A percentile compares a stretch with the other conserved stretches of the same genome.
Evolutionary conservation across 2,888 invertebrate genomes (phyloP).

Genomic region (Folsomia manolachei): DNA sequence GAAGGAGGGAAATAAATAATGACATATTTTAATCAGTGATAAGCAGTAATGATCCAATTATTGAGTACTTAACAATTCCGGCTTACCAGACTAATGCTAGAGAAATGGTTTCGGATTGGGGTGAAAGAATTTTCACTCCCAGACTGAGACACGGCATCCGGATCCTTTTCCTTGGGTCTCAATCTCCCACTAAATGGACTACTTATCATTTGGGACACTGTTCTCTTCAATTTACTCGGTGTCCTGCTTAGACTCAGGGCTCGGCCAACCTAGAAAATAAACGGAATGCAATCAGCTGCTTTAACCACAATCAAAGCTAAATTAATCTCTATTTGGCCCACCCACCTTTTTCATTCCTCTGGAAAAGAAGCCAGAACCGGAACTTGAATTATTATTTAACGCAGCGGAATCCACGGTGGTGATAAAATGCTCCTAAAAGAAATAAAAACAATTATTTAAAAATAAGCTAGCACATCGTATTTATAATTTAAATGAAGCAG

Average conservation of each 20-base stretch:
- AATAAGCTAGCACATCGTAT: background rate
- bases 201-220: constrained; percentile 93
- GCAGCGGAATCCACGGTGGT: constrained; percentile 43
- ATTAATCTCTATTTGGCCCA: no score
- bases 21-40: background rate
- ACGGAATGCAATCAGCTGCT: no score
- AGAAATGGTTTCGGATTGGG: constrained; percentile 41
- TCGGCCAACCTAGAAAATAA: constrained; percentile 76
- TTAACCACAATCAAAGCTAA: no score
- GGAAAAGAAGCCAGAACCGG: constrained; percentile 29
- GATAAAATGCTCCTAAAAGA: constrained; percentile 43
- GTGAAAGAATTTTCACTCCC: constrained; percentile 36
- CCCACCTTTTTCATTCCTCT: constrained; percentile 34
- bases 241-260: constrained; percentile 95
- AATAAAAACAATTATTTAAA: background rate
- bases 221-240: constrained; percentile 86
- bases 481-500: background rate
- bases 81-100: constrained; percentile 44
- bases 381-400: constrained; percentile 33
- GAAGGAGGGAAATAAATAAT: constrained; percentile 16
- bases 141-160: constrained; percentile 41
- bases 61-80: background rate
- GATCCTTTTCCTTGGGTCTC: constrained; percentile 32
- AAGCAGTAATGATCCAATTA: background rate
- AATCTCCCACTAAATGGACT: constrained; percentile 64